A percentile compares a stretch with the other conserved stretches of the same genome.
These are phyloP conservation scores for Girardia tigrina DNA, from an alignment of 2,888 invertebrate species.

Conservation along the genomic window DNA sequence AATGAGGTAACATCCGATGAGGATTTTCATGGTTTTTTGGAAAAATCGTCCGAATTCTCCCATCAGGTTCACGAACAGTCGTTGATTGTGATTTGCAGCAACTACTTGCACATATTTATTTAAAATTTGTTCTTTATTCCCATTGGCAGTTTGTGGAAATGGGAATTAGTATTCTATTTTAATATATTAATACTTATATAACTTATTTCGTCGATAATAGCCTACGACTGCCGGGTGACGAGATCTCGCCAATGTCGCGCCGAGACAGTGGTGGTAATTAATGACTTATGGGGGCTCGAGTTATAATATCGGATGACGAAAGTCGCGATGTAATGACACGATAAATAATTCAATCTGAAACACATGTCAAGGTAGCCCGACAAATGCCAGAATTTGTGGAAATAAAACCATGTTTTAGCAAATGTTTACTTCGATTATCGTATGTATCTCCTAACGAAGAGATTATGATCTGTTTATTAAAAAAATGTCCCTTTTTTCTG, in stretches of 20 bases:
- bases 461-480: not conserved
- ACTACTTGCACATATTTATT: not conserved
- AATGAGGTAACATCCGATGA: not conserved
- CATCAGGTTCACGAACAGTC: too few relatives aligned
- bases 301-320: not conserved
- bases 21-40: not conserved
- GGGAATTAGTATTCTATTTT: too few relatives aligned
- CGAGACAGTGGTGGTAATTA: not conserved
- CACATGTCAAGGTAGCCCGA: not conserved
- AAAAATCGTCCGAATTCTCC: too few relatives aligned
- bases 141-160: not conserved
- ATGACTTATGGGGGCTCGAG: not conserved
- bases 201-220: not conserved
- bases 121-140: not conserved
- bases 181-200: too few relatives aligned
- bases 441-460: not conserved
- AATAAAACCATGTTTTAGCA: not conserved
- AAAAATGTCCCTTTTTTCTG: too few relatives aligned
- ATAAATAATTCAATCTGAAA: not conserved
- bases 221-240: not conserved
- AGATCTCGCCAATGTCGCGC: not conserved
- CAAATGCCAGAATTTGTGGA: not conserved
- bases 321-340: not conserved
- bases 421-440: not conserved
- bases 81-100: not conserved